Evolutionary conservation across 2,888 invertebrate genomes (phyloP), one percentile per base, ranked within the genome.

Genomic region (Stictocephala bisonia): DNA sequence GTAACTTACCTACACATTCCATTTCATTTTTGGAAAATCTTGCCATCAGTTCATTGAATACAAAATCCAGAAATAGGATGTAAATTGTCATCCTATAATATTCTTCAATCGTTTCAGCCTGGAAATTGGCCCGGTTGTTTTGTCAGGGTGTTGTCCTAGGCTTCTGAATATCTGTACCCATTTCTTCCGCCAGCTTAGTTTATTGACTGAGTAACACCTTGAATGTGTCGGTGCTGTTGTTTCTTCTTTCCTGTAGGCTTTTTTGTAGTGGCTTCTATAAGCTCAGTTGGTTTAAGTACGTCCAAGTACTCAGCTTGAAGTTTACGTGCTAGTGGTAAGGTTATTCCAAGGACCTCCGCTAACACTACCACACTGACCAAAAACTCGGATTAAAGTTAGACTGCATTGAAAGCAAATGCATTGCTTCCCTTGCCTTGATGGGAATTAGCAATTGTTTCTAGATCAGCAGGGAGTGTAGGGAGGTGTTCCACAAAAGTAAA

Each of bases 61-160:
- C 3, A n/a, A 44, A 66, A 44, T 74, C 60, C 26, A 72, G 26
- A 72, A 75, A 66, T 18, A 60, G 72, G 35, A 75, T 71, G 53
- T 60, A 66, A 26, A 68, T 31, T 24, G 73, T 18, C 27, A 44
- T 56, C 22, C 58, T 27, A 48, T 48, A 73, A 29, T 73, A 73
- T 22, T 73, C 68, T 26, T 73, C 69, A 41, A 69, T 4, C 27
- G 58, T 31, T n/a, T 27, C 51, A 26, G 50, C n/a, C 6, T 20
- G 22, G 51, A 67, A 13, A 66, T 72, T 72, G 15, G 51, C 31
- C 26, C 24, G 7, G 27, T 27, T 15, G 22, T 35, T 40, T 31
- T 67, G 26, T 20, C 13, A n/a, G 24, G 13, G 29, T 4, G 22
- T 44, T 40, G 27, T 27, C 31, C 73, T 67, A n/a, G 56, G 73